phyloP scores from a whole-genome alignment of 2,888 invertebrate species.

The Cheilosia scutellata region DNA sequence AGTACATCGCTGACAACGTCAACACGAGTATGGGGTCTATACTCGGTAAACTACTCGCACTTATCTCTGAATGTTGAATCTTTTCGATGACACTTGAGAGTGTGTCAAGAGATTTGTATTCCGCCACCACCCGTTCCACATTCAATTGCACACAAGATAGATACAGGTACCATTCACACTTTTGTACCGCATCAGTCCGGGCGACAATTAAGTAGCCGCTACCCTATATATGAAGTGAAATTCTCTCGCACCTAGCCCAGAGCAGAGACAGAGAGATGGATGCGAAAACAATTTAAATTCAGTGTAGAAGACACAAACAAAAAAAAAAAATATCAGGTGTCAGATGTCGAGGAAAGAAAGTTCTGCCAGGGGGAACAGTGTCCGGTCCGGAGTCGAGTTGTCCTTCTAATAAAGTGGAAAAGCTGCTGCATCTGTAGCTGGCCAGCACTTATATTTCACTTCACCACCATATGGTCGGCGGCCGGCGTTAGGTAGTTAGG shows the following conservation, averaged over 20 bases:
- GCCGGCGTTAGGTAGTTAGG: neutral
- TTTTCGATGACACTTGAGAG: slow-evolving; percentile 65
- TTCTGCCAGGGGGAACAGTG: slow-evolving; percentile 27
- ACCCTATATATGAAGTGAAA: slow-evolving; percentile 17
- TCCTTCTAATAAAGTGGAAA: slow-evolving; percentile 56
- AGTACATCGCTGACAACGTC: slow-evolving; percentile 17
- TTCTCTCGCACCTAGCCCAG: slow-evolving; percentile 6
- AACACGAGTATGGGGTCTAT: neutral
- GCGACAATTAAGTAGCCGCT: slow-evolving; percentile 54
- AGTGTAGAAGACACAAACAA: slow-evolving; percentile 3
- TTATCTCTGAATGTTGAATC: slow-evolving; percentile 49
- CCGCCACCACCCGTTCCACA: slow-evolving; percentile 16
- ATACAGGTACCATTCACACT: slow-evolving; percentile 21
- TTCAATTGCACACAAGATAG: slow-evolving; percentile 5
- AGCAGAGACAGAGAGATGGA: slow-evolving; percentile 28
- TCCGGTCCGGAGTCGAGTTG: slow-evolving; percentile 1
- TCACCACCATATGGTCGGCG: slow-evolving; percentile 44
- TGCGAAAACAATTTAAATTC: slow-evolving; percentile 67
- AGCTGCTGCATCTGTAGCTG: slow-evolving; percentile 21
- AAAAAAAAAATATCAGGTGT: slow-evolving; percentile 43
- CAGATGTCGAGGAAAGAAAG: slow-evolving; percentile 49
- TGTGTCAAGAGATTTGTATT: slow-evolving; percentile 65
- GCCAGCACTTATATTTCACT: slow-evolving; percentile 55
- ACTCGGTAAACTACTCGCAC: slow-evolving; percentile 45
- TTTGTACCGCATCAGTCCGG: slow-evolving; percentile 21